These are phyloP conservation scores for Drosophila lowei DNA, from an alignment of 1,140 invertebrate species.

Conservation along the genomic window DNA sequence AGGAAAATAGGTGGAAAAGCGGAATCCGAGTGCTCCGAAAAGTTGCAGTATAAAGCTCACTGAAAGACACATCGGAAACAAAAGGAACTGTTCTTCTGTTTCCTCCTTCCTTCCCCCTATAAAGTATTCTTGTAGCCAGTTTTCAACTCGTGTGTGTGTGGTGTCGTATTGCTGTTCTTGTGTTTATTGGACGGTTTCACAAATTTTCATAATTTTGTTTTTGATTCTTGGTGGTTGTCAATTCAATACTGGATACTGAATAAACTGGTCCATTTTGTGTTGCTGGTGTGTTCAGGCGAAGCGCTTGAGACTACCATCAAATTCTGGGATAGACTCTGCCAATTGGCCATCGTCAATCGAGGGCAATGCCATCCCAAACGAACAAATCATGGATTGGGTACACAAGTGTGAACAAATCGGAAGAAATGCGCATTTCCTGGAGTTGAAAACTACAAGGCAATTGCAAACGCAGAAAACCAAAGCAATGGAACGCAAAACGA, in stretches of 20 bases:
- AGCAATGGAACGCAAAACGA: constrained; percentile 3
- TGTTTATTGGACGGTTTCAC: constrained; percentile 78
- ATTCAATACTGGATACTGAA: constrained; percentile 74
- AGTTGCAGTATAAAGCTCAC: constrained; percentile 53
- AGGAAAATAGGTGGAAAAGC: constrained; percentile 40
- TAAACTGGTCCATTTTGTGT: constrained; percentile 75
- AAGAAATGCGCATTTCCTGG: constrained; percentile 64
- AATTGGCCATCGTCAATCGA: constrained; percentile 3
- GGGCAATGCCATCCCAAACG: constrained; percentile 9
- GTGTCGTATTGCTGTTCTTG: constrained; percentile 58
- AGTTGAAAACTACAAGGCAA: constrained; percentile 78
- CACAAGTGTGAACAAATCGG: constrained; percentile 41
- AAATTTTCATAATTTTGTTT: constrained; percentile 75
- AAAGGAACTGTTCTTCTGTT: neutral
- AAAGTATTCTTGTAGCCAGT: constrained; percentile 68
- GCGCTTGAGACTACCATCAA: constrained; percentile 32
- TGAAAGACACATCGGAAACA: constrained; percentile 45
- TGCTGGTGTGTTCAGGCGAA: constrained; percentile 47
- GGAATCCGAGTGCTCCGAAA: constrained; percentile 26
- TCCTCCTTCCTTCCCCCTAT: constrained; percentile 4
- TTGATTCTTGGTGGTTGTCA: constrained; percentile 73
- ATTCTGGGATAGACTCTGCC: constrained; percentile 13
- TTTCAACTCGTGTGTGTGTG: constrained; percentile 75
- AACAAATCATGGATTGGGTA: constrained; percentile 35
- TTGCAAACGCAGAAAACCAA: constrained; percentile 43